These are phyloP conservation scores for Ruditapes philippinarum DNA, from an alignment of 1,140 invertebrate species.

Conservation along the genomic window DNA sequence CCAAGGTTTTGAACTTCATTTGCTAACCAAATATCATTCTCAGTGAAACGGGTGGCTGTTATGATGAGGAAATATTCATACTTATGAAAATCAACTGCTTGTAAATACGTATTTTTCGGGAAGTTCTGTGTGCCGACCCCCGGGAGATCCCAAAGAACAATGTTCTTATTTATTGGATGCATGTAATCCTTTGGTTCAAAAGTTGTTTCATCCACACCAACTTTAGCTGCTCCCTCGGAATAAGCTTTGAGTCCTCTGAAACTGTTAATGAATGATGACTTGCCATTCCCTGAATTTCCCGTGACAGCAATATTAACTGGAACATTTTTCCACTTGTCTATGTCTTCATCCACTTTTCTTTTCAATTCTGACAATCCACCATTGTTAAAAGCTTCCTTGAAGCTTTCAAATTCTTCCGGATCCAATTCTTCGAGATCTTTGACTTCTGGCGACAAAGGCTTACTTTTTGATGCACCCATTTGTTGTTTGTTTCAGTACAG, in stretches of 20 bases:
- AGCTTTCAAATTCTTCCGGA: background rate
- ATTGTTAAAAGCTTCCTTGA: background rate
- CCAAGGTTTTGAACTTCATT: background rate
- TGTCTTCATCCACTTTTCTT: background rate
- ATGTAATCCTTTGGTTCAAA: background rate
- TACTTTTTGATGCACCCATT: no score
- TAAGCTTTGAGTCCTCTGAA: background rate
- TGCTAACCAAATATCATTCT: background rate
- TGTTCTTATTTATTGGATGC: background rate
- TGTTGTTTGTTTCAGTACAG: no score
- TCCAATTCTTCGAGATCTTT: background rate
- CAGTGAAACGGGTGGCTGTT: background rate
- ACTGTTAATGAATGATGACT: background rate
- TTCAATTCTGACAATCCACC: background rate
- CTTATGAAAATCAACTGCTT: background rate
- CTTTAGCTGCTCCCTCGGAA: background rate
- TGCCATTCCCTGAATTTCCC: background rate
- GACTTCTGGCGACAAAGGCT: no score
- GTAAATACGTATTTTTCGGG: background rate
- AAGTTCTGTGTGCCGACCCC: background rate
- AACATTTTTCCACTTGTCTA: background rate
- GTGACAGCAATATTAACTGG: no score
- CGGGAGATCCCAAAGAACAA: background rate
- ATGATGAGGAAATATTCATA: slow-evolving; percentile 27
- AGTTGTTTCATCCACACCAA: background rate